Evolutionary conservation across 2,888 invertebrate species (phyloP).

Genomic region (Clistopyga incitator): DNA sequence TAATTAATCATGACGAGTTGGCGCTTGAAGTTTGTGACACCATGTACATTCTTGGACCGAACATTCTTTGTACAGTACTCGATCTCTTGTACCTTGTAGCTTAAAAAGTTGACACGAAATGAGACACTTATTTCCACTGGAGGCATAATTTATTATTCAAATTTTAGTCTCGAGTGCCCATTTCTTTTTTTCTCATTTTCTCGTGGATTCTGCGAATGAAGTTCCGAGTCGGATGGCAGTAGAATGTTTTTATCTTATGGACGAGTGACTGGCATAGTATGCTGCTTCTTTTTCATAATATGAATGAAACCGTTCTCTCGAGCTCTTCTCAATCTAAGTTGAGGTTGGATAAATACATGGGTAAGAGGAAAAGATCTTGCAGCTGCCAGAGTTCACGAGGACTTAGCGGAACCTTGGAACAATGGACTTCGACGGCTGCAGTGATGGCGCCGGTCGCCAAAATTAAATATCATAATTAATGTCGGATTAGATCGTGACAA

Average conservation of each 20-base stretch:
- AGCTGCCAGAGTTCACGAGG: constrained; percentile 73
- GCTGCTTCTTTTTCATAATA: background rate
- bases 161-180: constrained; percentile 57
- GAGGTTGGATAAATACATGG: background rate
- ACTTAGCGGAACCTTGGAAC: constrained; percentile 67
- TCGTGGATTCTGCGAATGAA: background rate
- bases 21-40: background rate
- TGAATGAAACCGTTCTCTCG: constrained; percentile 3
- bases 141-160: constrained; percentile 70
- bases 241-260: constrained; percentile 15
- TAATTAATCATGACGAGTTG: too few relatives aligned
- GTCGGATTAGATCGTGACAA: constrained; percentile 71
- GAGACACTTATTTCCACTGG: constrained; percentile 68
- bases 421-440: constrained; percentile 71
- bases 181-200: constrained; percentile 2
- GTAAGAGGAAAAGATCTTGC: constrained; percentile 58
- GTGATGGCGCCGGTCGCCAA: constrained; percentile 61
- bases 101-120: constrained; percentile 59
- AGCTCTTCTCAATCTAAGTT: constrained; percentile 8
- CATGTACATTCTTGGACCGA: constrained; percentile 7
- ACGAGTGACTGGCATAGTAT: constrained; percentile 1
- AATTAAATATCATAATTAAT: constrained; percentile 82
- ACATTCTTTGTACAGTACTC: constrained; percentile 34
- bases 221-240: background rate
- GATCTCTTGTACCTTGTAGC: background rate